Base-by-base conservation (phyloP, 1,140 invertebrate species). In the Drosophila santomea region DNA sequence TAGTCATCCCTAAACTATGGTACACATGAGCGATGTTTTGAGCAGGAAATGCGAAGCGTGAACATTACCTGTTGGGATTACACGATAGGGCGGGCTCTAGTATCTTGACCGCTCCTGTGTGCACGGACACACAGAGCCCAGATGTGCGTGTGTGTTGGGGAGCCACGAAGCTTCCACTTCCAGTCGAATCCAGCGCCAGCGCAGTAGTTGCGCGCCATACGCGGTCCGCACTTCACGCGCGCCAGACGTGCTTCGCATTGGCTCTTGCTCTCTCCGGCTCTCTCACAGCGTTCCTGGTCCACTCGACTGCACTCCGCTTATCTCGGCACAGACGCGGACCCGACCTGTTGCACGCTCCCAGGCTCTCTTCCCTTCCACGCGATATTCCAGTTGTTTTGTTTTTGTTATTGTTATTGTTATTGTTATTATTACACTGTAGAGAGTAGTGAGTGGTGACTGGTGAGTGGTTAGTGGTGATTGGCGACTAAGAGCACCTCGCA, bases 171-270 rank as follows among this genome's bases (percentile, higher is more conserved):
- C 54, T 78, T 60, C 64, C 44, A 52, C 12, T 60, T 66, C 62
- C 48, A 51, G 48, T 35, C 48, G 28, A 48, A 25, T 51, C 48
- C 45, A 66, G 45, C 43, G 63, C 54, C 57, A 66, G 45, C 43
- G 63, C 54, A 52, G 67, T 68, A 78, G 79, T 75, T 57, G 56
- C 56, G 79, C 60, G 44, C 60, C 83, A 86, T 73, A 83, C 60
- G 59, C 75, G 67, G 86, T 80, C 83, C 54, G 76, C 73, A 72
- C 72, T 64, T 83, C 84, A 76, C 68, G 54, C 67, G 58, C 71
- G 67, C 76, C 84, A 67, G 83, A 83, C 83, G 83, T 88, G 36
- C 61, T 45, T 67, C 44, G 43, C 62, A 66, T 32, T 45, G 12
- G 47, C 73, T 48, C 60, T 67, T 32, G 44, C 43, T 66, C 17